Percentiles rank a stretch among this genome's conserved stretches.
These are phyloP conservation scores for Mythimna loreyi DNA, from an alignment of 2,888 invertebrate species.

Conservation along the genomic window DNA sequence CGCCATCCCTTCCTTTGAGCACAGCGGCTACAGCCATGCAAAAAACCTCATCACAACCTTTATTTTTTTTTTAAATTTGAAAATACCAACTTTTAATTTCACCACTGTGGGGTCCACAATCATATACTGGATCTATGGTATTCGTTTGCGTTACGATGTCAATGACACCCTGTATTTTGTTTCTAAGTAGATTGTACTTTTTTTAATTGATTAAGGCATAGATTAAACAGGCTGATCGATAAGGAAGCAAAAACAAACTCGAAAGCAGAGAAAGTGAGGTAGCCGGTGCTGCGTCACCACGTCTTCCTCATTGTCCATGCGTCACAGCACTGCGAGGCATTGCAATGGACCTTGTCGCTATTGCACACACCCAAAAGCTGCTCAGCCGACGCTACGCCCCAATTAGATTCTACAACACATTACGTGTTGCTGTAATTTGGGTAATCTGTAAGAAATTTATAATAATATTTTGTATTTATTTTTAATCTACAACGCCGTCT, in stretches of 20 bases:
- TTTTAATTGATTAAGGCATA: not conserved
- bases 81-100: too few relatives aligned
- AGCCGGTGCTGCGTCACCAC: constrained; percentile 10
- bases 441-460: constrained; percentile 26
- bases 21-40: too few relatives aligned
- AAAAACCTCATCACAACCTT: too few relatives aligned
- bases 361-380: constrained; percentile 14
- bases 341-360: constrained; percentile 32
- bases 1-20: too few relatives aligned
- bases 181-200: not conserved
- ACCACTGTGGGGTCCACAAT: too few relatives aligned
- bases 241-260: not conserved
- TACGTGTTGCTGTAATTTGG: not conserved
- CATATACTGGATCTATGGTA: too few relatives aligned
- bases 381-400: constrained; percentile 35
- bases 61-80: too few relatives aligned
- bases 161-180: too few relatives aligned
- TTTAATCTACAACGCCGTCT: too few relatives aligned
- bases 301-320: constrained; percentile 29
- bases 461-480: not conserved
- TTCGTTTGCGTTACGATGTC: too few relatives aligned
- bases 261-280: too few relatives aligned
- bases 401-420: constrained; percentile 30
- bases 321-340: constrained; percentile 13
- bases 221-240: not conserved